Percentiles rank a stretch among this genome's conserved stretches.
phyloP scores from a whole-genome alignment of 2,797 vertebrate genomes.

The Silurus lanzhouensis region DNA sequence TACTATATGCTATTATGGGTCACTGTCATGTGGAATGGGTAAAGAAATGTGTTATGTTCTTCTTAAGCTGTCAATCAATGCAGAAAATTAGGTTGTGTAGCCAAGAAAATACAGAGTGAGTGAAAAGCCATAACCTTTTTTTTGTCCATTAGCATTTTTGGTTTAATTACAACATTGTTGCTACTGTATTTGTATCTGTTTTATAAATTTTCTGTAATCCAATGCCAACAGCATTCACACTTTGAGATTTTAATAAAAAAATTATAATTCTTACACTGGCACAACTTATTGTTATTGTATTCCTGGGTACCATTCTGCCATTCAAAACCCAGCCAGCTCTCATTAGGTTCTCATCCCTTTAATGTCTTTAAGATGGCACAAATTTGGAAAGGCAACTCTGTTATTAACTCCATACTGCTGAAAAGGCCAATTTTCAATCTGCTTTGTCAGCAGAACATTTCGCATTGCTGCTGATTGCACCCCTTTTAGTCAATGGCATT shows the following conservation, averaged over 20 bases:
- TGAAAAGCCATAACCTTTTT: not conserved
- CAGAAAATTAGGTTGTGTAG: not conserved
- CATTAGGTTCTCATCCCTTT: not conserved
- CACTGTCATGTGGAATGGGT: not conserved
- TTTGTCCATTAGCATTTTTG: not conserved
- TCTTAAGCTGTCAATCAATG: not conserved
- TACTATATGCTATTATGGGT: not conserved
- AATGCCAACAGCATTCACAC: not conserved
- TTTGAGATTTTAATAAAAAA: not conserved
- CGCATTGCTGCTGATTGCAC: constrained; percentile 22
- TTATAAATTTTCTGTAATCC: not conserved
- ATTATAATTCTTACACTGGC: not conserved
- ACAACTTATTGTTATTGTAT: not conserved
- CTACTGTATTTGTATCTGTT: not conserved
- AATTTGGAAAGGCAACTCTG: not conserved
- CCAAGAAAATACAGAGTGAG: not conserved
- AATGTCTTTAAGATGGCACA: constrained; percentile 9
- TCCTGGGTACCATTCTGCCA: not conserved
- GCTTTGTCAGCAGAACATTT: constrained; percentile 26
- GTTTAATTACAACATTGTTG: not conserved
- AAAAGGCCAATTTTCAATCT: constrained; percentile 17
- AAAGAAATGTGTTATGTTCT: not conserved
- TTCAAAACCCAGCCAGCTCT: constrained; percentile 7
- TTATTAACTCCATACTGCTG: constrained; percentile 17
- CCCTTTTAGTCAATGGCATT: not conserved